phyloP scores from a whole-genome alignment of 2,888 invertebrate genomes.

The Camponotus fellah region DNA sequence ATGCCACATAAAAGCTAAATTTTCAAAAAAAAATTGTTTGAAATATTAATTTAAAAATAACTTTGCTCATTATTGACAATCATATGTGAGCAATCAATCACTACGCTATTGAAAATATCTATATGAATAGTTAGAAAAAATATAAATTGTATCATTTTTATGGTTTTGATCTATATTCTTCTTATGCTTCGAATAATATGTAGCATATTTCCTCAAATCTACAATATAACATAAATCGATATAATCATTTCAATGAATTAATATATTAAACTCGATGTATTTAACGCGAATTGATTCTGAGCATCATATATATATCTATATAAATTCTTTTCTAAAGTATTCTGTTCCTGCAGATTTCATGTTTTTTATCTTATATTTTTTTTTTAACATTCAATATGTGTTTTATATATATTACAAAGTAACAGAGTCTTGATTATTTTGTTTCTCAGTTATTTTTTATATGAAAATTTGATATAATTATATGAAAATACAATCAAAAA shows the following conservation, averaged over 20 bases:
- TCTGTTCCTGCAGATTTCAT: constrained; percentile 75
- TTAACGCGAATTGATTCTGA: constrained; percentile 51
- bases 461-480: constrained; percentile 75
- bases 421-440: constrained; percentile 61
- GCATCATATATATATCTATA: constrained; percentile 56
- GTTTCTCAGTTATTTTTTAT: constrained; percentile 58
- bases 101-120: constrained; percentile 9
- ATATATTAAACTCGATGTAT: constrained; percentile 32
- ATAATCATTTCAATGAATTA: constrained; percentile 36
- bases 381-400: constrained; percentile 62
- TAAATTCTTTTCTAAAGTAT: constrained; percentile 68
- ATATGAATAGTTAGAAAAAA: not conserved
- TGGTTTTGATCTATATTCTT: constrained; percentile 28
- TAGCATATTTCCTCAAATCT: constrained; percentile 28
- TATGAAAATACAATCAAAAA: constrained; percentile 79
- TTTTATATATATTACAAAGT: constrained; percentile 67
- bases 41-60: not conserved
- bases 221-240: constrained; percentile 25
- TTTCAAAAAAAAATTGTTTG: not conserved
- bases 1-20: not conserved
- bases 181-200: not conserved
- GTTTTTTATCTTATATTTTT: constrained; percentile 57
- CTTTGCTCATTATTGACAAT: constrained; percentile 3
- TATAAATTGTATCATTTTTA: not conserved
- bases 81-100: not conserved